phyloP scores from a whole-genome alignment of 2,113 vertebrate species.

The Bos taurus region ARS-UCD2.0 NC_037334.1:21502501-21503000 shows the following conservation, averaged over 20 bases:
- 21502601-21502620: background rate
- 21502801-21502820: background rate
- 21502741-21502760: fast-evolving
- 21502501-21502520: fast-evolving
- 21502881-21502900: too few species aligned
- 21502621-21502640: background rate
- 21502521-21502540: background rate
- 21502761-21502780: background rate
- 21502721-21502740: too few species aligned
- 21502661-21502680: background rate
- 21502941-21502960: background rate
- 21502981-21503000: background rate
- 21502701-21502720: background rate
- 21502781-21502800: background rate
- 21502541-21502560: fast-evolving
- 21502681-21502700: background rate
- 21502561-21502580: fast-evolving
- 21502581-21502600: background rate
- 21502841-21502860: background rate
- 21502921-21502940: background rate
- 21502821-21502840: background rate
- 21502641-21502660: background rate
- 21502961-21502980: background rate
- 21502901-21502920: background rate
- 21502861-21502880: background rate